Evolutionary conservation across 2,113 vertebrate genomes (phyloP).

Genomic region (Ptilonorhynchus violaceus): DNA sequence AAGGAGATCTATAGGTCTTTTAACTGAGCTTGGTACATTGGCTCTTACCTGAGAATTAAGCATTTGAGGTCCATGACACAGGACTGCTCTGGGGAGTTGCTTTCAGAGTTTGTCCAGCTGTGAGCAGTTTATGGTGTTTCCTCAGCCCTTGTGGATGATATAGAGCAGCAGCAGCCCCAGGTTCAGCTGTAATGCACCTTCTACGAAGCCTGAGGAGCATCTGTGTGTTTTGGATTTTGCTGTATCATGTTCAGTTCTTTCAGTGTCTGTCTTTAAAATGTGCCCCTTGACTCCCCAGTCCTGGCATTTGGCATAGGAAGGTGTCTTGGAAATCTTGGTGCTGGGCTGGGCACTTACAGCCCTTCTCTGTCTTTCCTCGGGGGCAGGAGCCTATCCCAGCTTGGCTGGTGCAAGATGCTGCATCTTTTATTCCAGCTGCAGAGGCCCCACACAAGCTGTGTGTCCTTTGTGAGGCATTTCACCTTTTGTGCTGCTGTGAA

Average conservation of each 20-base stretch:
- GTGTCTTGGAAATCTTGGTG: not conserved
- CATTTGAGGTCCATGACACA: not conserved
- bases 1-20: not conserved
- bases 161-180: not conserved
- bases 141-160: not conserved
- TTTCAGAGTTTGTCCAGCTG: not conserved
- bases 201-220: not conserved
- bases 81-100: not conserved
- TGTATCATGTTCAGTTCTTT: not conserved
- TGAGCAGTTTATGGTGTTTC: not conserved
- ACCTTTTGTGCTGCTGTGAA: not conserved
- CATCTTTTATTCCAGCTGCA: not conserved
- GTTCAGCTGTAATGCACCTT: not conserved
- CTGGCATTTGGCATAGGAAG: not conserved
- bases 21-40: not conserved
- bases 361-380: not conserved
- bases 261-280: not conserved
- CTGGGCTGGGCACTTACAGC: not conserved
- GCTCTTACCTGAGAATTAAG: not conserved
- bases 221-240: not conserved
- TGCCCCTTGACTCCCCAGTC: not conserved
- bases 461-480: not conserved
- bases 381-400: not conserved
- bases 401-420: not conserved
- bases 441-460: fast-evolving